Conservation (phyloP, 2,797 vertebrate species). For the Syngnathus rostellatus region DNA sequence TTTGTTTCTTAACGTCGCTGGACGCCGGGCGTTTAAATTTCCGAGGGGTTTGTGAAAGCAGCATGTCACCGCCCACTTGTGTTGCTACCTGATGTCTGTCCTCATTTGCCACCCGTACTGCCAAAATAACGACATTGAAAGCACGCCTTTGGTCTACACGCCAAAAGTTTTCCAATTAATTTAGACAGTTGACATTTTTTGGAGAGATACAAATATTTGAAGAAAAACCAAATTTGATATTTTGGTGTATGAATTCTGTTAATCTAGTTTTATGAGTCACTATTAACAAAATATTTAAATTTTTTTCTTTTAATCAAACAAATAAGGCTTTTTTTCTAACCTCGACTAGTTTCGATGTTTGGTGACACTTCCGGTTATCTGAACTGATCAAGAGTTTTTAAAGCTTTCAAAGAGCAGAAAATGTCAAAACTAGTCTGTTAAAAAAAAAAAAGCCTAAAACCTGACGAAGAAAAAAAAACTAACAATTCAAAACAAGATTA, state of each 20-base stretch:
- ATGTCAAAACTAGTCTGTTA: too few relatives aligned
- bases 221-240: background rate
- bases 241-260: slow-evolving; percentile 6
- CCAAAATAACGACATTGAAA: background rate
- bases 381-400: too few relatives aligned
- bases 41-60: background rate
- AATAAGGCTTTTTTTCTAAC: too few relatives aligned
- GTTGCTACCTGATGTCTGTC: background rate
- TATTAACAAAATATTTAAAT: background rate
- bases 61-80: background rate
- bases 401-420: too few relatives aligned
- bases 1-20: background rate
- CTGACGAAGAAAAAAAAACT: too few relatives aligned
- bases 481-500: too few relatives aligned
- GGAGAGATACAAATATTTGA: background rate
- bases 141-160: background rate
- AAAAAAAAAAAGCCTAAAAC: too few relatives aligned
- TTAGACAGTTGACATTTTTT: background rate
- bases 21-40: background rate
- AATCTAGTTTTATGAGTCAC: slow-evolving; percentile 7
- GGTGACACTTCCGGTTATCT: too few relatives aligned
- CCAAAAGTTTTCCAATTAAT: background rate
- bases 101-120: background rate
- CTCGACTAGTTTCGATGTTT: too few relatives aligned
- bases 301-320: too few relatives aligned